Evolutionary conservation across 2,888 invertebrate genomes (phyloP), one percentile per base, ranked within the genome.

Genomic region (Parnassius smintheus): DNA sequence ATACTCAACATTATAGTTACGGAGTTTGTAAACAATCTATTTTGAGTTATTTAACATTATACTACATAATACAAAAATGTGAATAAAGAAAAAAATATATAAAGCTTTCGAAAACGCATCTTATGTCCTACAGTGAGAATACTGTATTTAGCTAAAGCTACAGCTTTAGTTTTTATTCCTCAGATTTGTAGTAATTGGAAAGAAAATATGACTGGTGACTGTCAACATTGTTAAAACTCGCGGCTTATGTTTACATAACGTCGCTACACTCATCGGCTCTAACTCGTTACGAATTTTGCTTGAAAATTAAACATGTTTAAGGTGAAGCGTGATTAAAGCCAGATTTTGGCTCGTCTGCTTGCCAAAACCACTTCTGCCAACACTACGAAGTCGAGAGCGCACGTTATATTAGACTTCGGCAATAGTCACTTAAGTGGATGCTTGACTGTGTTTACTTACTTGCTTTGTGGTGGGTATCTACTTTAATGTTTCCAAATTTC

Each of bases 321-420:
- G 87, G 86, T 87, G 82, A 75, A 74, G 78, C 79, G 81, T 85
- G 85, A 88, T 89, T 88, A 89, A 64, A 86, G 85, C 76, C 78
- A 81, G 81, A 79, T 81, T 81, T 78, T 75, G 77, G 80, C 81
- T 70, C 76, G 77, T 75, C 78, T 81, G 80, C 83, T 81, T 86
- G 86, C 86, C 90, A 90, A 88, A 88, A 85, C 86, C 86, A 85
- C 88, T 88, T 82, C 76, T 86, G 74, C 78, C 78, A 74, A 74
- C 76, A 74, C 65, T 61, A 10, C 46, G 50, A 58, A 57, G 61
- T 64, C 65, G 71, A 70, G 76, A 75, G 72, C 68, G 73, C 75
- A 77, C 77, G 77, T 78, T 80, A 78, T 82, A 84, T 81, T 81
- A 80, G 81, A 84, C 78, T 86, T 83, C 80, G 82, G 79, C 82